phyloP scores from a whole-genome alignment of 2,888 invertebrate species.

The Drosophila birchii region DNA sequence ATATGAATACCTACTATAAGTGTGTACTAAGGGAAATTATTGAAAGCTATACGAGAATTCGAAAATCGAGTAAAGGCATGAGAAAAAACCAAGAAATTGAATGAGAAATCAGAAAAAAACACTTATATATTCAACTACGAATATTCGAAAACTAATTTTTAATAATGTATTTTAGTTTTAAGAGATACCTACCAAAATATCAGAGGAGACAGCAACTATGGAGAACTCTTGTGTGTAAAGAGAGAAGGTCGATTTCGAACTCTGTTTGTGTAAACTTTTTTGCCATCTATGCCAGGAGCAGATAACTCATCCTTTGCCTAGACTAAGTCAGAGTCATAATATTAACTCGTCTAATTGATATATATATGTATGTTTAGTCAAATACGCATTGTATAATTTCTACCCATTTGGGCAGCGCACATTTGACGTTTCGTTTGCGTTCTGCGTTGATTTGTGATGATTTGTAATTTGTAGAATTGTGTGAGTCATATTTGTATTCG shows the following conservation, averaged over 20 bases:
- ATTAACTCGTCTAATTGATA: slow-evolving; percentile 56
- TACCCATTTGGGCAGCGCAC: slow-evolving; percentile 33
- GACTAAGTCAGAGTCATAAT: slow-evolving; percentile 75
- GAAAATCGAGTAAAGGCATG: not conserved
- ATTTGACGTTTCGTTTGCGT: slow-evolving; percentile 40
- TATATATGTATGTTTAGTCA: slow-evolving; percentile 25
- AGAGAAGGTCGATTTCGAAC: slow-evolving; percentile 34
- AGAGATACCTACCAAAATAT: slow-evolving; percentile 69
- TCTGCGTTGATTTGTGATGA: slow-evolving; percentile 69
- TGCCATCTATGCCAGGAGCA: slow-evolving; percentile 71
- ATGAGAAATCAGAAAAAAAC: slow-evolving; percentile 20
- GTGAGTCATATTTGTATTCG: slow-evolving; percentile 16
- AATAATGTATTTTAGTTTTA: slow-evolving; percentile 68
- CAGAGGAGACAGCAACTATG: slow-evolving; percentile 34
- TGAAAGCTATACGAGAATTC: slow-evolving; percentile 26
- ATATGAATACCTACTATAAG: slow-evolving; percentile 38
- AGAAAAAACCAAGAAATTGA: slow-evolving; percentile 4
- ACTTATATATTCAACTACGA: slow-evolving; percentile 39
- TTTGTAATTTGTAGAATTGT: slow-evolving; percentile 58
- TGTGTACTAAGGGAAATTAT: slow-evolving; percentile 43
- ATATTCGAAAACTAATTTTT: slow-evolving; percentile 62
- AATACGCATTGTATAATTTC: slow-evolving; percentile 35
- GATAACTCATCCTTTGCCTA: slow-evolving; percentile 59
- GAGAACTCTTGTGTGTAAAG: slow-evolving; percentile 37
- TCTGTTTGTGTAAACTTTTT: slow-evolving; percentile 52